Evolutionary conservation across 1,140 invertebrate genomes (phyloP).

Genomic region (Diabrotica virgifera): DNA sequence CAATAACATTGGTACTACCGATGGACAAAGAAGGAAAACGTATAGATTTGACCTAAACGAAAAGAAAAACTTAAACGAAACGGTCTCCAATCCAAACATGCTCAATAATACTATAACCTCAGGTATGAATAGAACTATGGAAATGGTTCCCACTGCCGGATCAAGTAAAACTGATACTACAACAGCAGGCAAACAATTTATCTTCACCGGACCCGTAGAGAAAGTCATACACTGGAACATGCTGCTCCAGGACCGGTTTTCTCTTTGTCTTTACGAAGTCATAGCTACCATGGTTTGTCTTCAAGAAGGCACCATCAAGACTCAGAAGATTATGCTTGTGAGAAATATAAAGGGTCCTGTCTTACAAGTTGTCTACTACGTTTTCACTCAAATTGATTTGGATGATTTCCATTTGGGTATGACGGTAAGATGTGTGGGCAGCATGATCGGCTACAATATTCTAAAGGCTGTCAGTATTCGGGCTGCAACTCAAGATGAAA

Average conservation of each 20-base stretch:
- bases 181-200: not conserved
- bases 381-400: conserved; percentile 34
- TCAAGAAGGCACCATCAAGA: conserved; percentile 29
- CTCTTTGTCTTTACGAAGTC: conserved; percentile 38
- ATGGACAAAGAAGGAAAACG: no score
- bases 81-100: no score
- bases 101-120: no score
- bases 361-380: conserved; percentile 36
- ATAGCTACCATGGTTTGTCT: conserved; percentile 37
- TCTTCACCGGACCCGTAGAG: conserved; percentile 37
- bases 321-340: conserved; percentile 36
- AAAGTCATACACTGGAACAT: conserved; percentile 38
- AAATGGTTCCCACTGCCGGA: no score
- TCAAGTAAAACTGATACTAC: no score
- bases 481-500: conserved; percentile 31
- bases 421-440: conserved; percentile 37
- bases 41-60: no score
- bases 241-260: conserved; percentile 27
- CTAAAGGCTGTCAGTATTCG: conserved; percentile 36
- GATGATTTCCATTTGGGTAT: conserved; percentile 37
- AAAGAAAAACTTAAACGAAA: no score
- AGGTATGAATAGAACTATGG: no score
- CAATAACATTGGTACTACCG: no score
- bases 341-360: conserved; percentile 38
- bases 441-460: conserved; percentile 36